Evolutionary conservation across 2,888 invertebrate species (phyloP).

Genomic region (Coenonympha arcania): DNA sequence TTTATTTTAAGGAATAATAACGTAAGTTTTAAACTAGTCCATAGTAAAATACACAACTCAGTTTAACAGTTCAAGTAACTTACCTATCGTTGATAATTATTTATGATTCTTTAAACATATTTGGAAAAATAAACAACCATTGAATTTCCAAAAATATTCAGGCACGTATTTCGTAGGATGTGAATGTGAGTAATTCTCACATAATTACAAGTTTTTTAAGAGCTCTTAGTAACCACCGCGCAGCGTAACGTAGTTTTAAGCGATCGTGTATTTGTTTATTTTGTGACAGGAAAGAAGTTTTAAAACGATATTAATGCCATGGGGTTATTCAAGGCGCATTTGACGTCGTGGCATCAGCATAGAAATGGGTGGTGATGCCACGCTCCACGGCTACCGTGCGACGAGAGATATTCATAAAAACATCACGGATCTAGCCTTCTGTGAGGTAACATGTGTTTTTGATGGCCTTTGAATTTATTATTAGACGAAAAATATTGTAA

Average conservation of each 20-base stretch:
- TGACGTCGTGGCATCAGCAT: constrained; percentile 46
- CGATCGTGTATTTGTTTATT: constrained; percentile 25
- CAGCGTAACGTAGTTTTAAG: constrained; percentile 27
- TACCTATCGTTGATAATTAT: too few species aligned
- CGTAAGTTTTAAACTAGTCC: too few species aligned
- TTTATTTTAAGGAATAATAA: too few species aligned
- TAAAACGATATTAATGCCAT: constrained; percentile 37
- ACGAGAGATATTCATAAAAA: constrained; percentile 41
- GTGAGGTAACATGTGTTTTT: constrained; percentile 35
- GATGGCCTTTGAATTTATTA: constrained; percentile 22
- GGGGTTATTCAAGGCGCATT: constrained; percentile 56
- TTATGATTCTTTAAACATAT: too few species aligned
- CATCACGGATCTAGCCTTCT: constrained; percentile 52
- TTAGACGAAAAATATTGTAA: constrained; percentile 1
- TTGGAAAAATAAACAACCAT: too few species aligned
- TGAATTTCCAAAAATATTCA: too few species aligned
- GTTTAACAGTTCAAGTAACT: too few species aligned
- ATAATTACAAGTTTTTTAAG: not conserved
- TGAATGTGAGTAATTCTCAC: not conserved
- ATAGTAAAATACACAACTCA: too few species aligned
- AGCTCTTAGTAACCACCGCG: constrained; percentile 22
- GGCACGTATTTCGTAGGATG: too few species aligned
- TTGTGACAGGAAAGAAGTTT: constrained; percentile 33
- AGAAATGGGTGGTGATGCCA: constrained; percentile 54
- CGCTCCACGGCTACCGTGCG: constrained; percentile 57